phyloP scores from a whole-genome alignment of 2,797 vertebrate species.

The Thalassophryne amazonica region DNA sequence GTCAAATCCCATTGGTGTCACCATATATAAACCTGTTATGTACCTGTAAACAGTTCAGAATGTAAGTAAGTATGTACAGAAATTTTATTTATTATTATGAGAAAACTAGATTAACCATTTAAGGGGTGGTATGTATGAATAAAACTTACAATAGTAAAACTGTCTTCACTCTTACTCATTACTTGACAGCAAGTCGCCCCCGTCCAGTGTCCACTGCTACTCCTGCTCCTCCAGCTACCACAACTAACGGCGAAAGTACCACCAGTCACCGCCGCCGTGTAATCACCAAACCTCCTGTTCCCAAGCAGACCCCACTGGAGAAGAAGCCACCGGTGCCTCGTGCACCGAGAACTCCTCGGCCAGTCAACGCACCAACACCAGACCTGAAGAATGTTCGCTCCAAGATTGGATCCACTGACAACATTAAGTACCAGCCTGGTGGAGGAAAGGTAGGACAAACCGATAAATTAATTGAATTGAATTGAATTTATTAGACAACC shows the following conservation, averaged over 20 bases:
- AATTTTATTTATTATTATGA: too few species aligned
- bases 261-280: conserved; percentile 60
- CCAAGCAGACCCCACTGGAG: conserved; percentile 72
- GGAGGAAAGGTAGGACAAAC: conserved; percentile 89
- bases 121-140: too few species aligned
- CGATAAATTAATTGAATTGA: too few species aligned
- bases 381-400: conserved; percentile 92
- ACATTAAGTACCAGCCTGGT: conserved; percentile 98
- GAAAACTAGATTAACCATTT: too few species aligned
- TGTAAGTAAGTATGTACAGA: too few species aligned
- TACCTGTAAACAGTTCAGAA: too few species aligned
- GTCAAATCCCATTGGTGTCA: too few species aligned
- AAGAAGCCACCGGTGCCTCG: conserved; percentile 79
- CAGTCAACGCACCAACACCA: conserved; percentile 75
- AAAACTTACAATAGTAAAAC: too few species aligned
- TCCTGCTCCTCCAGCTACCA: conserved; percentile 52
- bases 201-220: conserved; percentile 52
- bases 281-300: conserved; percentile 81
- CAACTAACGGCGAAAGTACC: conserved; percentile 61
- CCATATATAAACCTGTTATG: too few species aligned
- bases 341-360: conserved; percentile 68
- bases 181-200: conserved; percentile 54
- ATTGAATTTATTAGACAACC: too few species aligned
- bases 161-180: too few species aligned
- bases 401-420: conserved; percentile 98